phyloP scores from a whole-genome alignment of 2,888 invertebrate genomes.

The Drosophila eohydei region DNA sequence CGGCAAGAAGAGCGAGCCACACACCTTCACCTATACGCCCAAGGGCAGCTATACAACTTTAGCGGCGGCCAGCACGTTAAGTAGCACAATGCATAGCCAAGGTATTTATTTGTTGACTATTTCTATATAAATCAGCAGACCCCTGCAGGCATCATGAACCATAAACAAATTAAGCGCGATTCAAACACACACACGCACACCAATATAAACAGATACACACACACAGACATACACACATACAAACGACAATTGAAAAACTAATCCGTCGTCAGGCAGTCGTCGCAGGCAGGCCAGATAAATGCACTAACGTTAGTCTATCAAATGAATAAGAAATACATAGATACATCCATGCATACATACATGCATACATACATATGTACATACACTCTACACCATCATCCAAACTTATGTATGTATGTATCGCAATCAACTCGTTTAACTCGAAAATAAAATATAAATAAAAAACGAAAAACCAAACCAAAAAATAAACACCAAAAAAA shows the following conservation, averaged over 20 bases:
- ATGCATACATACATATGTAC: slow-evolving; percentile 4
- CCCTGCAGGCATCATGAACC: slow-evolving; percentile 35
- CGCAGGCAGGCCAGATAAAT: slow-evolving; percentile 41
- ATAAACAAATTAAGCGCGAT: slow-evolving; percentile 31
- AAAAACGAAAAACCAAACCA: neutral
- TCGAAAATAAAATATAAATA: neutral
- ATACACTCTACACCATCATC: slow-evolving; percentile 3
- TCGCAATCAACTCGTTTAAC: slow-evolving; percentile 6
- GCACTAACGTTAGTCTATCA: slow-evolving; percentile 31
- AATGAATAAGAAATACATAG: slow-evolving; percentile 14
- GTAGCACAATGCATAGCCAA: slow-evolving; percentile 83
- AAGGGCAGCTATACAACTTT: slow-evolving; percentile 83
- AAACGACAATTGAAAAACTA: slow-evolving; percentile 20
- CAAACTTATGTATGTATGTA: slow-evolving; percentile 24
- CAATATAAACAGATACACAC: slow-evolving; percentile 3
- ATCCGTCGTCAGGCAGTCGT: slow-evolving; percentile 40
- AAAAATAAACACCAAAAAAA: neutral
- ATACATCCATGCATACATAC: slow-evolving; percentile 10
- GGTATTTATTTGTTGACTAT: slow-evolving; percentile 83
- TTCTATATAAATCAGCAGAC: slow-evolving; percentile 29
- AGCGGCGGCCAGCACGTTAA: slow-evolving; percentile 83
- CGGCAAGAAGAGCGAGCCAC: slow-evolving; percentile 94
- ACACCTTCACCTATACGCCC: slow-evolving; percentile 93
- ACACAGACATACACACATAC: slow-evolving; percentile 7
- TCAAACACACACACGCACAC: slow-evolving; percentile 26